Evolutionary conservation across 2,888 invertebrate species (phyloP).

Genomic region (Parochlus steinenii): DNA sequence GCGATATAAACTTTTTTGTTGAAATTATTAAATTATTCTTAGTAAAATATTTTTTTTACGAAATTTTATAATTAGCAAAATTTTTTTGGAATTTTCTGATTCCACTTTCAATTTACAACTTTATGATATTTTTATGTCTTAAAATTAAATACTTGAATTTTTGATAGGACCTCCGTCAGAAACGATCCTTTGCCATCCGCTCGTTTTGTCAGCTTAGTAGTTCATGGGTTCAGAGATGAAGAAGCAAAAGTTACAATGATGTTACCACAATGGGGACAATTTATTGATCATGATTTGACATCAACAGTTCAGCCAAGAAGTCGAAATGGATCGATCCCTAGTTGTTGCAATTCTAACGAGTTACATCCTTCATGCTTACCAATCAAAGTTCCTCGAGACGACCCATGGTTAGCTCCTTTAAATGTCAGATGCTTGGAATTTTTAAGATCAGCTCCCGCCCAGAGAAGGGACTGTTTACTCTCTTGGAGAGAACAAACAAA

Average conservation of each 20-base stretch:
- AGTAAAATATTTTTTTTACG: not conserved
- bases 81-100: not conserved
- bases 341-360: slow-evolving; percentile 43
- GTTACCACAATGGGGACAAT: slow-evolving; percentile 86
- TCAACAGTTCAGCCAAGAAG: slow-evolving; percentile 57
- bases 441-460: slow-evolving; percentile 63
- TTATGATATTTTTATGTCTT: too few species aligned
- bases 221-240: slow-evolving; percentile 46
- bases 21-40: too few species aligned
- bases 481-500: slow-evolving; percentile 76
- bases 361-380: slow-evolving; percentile 78
- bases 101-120: not conserved
- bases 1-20: not conserved
- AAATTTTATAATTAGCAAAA: not conserved
- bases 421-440: slow-evolving; percentile 69
- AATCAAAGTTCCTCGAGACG: slow-evolving; percentile 53
- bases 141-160: not conserved
- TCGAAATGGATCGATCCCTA: slow-evolving; percentile 61
- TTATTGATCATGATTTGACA: slow-evolving; percentile 76
- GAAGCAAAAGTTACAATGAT: slow-evolving; percentile 56
- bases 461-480: slow-evolving; percentile 59
- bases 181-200: slow-evolving; percentile 55
- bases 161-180: slow-evolving; percentile 34
- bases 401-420: slow-evolving; percentile 53
- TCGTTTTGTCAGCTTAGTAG: slow-evolving; percentile 50